phyloP scores from a whole-genome alignment of 2,113 vertebrate species.

The Craseonycteris thonglongyai region DNA sequence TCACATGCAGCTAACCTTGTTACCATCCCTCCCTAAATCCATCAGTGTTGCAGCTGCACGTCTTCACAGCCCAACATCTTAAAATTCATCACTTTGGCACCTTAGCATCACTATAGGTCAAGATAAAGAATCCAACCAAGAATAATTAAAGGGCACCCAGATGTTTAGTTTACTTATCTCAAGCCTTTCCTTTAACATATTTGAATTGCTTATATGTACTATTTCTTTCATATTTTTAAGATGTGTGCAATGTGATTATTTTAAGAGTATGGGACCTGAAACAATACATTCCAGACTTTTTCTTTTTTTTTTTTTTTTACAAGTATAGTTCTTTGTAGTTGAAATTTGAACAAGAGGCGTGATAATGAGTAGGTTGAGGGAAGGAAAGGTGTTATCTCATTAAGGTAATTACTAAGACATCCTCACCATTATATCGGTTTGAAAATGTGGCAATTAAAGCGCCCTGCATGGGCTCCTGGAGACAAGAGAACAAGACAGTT shows the following conservation, averaged over 20 bases:
- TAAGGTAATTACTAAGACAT: conserved; percentile 99
- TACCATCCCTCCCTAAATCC: conserved; percentile 87
- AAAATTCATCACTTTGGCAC: conserved; percentile 94
- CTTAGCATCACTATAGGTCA: conserved; percentile 86
- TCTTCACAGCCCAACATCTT: conserved; percentile 90
- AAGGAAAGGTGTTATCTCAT: conserved; percentile 97
- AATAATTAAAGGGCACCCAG: conserved; percentile 89
- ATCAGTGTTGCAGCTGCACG: conserved; percentile 86
- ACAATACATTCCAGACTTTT: conserved; percentile 75
- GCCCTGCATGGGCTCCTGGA: conserved; percentile 88
- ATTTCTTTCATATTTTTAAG: conserved; percentile 63
- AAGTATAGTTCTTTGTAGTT: conserved; percentile 82
- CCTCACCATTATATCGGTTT: conserved; percentile 91
- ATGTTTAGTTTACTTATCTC: conserved; percentile 83
- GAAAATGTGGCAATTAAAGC: conserved; percentile 98
- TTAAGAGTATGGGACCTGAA: conserved; percentile 68
- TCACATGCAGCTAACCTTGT: conserved; percentile 93
- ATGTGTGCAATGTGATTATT: conserved; percentile 68
- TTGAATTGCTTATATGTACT: conserved; percentile 60
- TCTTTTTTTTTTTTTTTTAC: conserved; percentile 68
- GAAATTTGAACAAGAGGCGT: conserved; percentile 89
- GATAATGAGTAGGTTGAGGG: conserved; percentile 97
- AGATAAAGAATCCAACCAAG: conserved; percentile 85
- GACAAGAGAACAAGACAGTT: conserved; percentile 87
- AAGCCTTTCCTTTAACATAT: conserved; percentile 71